Conservation (phyloP, 2,888 invertebrate species). For the Apodemia zela region DNA sequence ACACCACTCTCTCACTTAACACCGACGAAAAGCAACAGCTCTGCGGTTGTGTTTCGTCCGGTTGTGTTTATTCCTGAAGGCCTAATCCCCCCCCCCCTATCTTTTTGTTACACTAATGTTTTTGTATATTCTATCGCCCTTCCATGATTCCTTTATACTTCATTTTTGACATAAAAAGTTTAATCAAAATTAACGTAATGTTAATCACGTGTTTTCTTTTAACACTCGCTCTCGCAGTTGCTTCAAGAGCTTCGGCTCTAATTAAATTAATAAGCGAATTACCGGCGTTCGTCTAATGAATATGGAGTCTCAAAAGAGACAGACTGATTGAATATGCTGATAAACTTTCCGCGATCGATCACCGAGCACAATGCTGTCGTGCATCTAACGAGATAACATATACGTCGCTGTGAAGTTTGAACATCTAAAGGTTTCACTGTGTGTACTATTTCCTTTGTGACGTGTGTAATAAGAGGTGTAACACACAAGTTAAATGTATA, state of each 20-base stretch:
- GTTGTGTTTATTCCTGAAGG: no score
- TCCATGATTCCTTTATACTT: no score
- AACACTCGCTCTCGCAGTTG: not conserved
- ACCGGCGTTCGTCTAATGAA: slow-evolving; percentile 27
- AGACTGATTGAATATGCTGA: slow-evolving; percentile 34
- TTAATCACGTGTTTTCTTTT: not conserved
- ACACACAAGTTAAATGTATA: no score
- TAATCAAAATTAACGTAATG: no score
- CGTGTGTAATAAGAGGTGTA: not conserved
- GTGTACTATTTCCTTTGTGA: not conserved
- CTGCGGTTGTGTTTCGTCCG: no score
- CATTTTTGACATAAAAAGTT: no score
- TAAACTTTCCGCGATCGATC: slow-evolving; percentile 30
- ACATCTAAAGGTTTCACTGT: slow-evolving; percentile 4
- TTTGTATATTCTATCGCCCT: no score
- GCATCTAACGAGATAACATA: slow-evolving; percentile 16
- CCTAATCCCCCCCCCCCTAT: no score
- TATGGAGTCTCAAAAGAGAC: slow-evolving; percentile 31
- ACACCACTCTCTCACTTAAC: no score
- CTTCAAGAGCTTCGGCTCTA: not conserved
- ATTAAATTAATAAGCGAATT: slow-evolving; percentile 28
- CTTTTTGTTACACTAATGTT: no score
- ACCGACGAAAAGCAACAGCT: no score
- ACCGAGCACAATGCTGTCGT: slow-evolving; percentile 18
- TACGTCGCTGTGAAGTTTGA: not conserved